phyloP scores from a whole-genome alignment of 2,888 invertebrate species.

The Ellobium chinense region DNA sequence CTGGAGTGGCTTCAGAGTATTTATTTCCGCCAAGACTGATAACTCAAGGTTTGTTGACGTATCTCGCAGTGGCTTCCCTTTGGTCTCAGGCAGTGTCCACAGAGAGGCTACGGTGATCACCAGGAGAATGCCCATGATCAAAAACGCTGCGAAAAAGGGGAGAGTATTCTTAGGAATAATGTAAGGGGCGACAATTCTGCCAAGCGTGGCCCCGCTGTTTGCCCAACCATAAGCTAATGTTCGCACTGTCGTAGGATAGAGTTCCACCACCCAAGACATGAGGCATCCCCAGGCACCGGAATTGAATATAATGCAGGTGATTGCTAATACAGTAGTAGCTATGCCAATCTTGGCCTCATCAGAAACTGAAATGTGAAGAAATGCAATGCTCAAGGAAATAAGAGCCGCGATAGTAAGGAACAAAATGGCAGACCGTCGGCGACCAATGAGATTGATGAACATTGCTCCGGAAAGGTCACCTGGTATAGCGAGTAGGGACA shows the following conservation, averaged over 20 bases:
- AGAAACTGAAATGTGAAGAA: too few species aligned
- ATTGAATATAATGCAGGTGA: too few species aligned
- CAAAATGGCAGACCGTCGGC: too few species aligned
- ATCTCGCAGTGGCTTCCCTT: background rate
- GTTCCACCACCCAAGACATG: conserved; percentile 61
- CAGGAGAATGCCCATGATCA: background rate
- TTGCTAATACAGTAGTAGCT: too few species aligned
- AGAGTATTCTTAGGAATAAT: background rate
- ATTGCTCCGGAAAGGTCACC: too few species aligned
- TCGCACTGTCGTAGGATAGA: conserved; percentile 70
- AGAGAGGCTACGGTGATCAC: background rate
- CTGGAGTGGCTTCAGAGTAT: too few species aligned
- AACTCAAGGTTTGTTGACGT: too few species aligned
- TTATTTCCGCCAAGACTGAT: too few species aligned
- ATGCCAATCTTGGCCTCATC: too few species aligned
- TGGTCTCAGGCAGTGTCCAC: background rate
- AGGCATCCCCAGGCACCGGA: conserved; percentile 65
- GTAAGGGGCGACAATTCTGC: conserved; percentile 36
- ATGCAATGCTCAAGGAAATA: too few species aligned
- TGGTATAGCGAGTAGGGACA: conserved; percentile 78
- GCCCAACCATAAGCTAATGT: conserved; percentile 39
- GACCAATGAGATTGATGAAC: too few species aligned
- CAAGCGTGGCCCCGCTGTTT: conserved; percentile 9
- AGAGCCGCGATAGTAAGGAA: too few species aligned
- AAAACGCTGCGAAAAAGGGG: background rate